Evolutionary conservation across 1,140 invertebrate genomes (phyloP).

Genomic region (Colletes latitarsis): DNA sequence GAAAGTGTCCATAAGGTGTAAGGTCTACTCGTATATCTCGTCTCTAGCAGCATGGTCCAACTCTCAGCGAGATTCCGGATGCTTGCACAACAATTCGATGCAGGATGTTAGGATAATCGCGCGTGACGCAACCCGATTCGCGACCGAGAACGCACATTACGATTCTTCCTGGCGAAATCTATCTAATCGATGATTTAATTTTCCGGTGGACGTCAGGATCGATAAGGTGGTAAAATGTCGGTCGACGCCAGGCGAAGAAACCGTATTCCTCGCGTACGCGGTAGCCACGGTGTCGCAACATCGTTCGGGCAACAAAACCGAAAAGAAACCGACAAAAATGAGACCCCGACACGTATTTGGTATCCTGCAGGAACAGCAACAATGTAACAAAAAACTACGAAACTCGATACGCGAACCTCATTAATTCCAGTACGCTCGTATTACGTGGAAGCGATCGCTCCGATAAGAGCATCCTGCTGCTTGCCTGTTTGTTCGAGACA

Average conservation of each 20-base stretch:
- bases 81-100: too few species aligned
- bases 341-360: not conserved
- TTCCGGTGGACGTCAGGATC: too few species aligned
- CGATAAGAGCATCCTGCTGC: not conserved
- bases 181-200: too few species aligned
- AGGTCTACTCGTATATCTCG: too few species aligned
- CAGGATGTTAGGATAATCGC: too few species aligned
- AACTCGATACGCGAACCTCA: conserved; percentile 17
- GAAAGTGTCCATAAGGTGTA: too few species aligned
- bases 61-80: too few species aligned
- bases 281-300: conserved; percentile 24
- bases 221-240: too few species aligned
- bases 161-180: too few species aligned
- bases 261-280: not conserved
- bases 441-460: conserved; percentile 3
- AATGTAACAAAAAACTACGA: not conserved
- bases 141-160: too few species aligned
- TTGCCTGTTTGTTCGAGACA: not conserved
- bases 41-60: too few species aligned
- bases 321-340: not conserved
- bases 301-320: conserved; percentile 1
- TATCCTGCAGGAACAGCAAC: not conserved
- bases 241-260: not conserved
- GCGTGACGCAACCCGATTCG: too few species aligned
- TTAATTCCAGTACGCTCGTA: not conserved